These are phyloP conservation scores for Mus minutoides DNA, from an alignment of 2,797 vertebrate genomes.

Conservation along the genomic window DNA sequence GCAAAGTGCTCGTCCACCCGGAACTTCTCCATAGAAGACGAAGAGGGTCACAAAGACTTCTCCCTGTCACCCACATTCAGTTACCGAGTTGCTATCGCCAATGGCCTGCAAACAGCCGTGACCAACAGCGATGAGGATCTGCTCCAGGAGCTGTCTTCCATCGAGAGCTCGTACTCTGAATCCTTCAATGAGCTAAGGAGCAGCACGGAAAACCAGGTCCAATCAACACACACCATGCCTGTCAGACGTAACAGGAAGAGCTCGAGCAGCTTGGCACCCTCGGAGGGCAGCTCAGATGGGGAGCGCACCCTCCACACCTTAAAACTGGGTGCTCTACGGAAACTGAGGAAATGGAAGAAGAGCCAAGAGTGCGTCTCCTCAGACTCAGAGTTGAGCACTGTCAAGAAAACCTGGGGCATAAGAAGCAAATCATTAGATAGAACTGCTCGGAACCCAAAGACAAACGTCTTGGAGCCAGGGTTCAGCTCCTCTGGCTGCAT, in stretches of 20 bases:
- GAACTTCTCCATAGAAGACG: conserved; percentile 94
- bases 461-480: conserved; percentile 93
- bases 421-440: conserved; percentile 98
- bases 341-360: conserved; percentile 98
- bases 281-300: conserved; percentile 97
- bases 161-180: conserved; percentile 93
- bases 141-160: conserved; percentile 93
- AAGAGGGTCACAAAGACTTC: conserved; percentile 92
- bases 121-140: conserved; percentile 91
- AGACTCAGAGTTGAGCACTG: conserved; percentile 96
- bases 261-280: conserved; percentile 96
- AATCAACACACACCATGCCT: conserved; percentile 94
- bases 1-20: conserved; percentile 95
- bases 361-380: conserved; percentile 99
- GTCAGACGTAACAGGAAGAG: conserved; percentile 98
- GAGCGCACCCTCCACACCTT: conserved; percentile 96
- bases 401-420: conserved; percentile 96
- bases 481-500: conserved; percentile 98
- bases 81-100: conserved; percentile 98
- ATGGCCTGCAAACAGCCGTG: conserved; percentile 94
- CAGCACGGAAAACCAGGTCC: conserved; percentile 89
- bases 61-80: conserved; percentile 98
- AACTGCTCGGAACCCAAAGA: conserved; percentile 94
- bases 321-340: conserved; percentile 95
- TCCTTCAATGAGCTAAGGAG: conserved; percentile 93